A percentile compares a stretch with the other conserved stretches of the same genome.
phyloP scores from a whole-genome alignment of 35 echinoderm and acorn worm genomes.

The Ophiothrix spiculata region DNA sequence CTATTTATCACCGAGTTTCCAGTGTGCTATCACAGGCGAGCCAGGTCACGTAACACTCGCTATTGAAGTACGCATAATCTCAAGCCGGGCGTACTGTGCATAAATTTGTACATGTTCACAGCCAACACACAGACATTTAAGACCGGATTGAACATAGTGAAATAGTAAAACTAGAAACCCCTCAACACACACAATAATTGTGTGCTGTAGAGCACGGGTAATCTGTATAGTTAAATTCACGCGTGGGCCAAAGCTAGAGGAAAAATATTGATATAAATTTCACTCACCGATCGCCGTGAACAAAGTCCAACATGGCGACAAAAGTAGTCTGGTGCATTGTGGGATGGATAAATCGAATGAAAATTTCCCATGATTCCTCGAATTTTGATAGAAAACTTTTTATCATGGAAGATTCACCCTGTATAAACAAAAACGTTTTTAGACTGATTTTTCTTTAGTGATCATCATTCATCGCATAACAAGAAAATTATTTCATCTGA shows the following conservation, averaged over 20 bases:
- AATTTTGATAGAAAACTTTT: background rate
- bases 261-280: constrained; percentile 8
- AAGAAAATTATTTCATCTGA: too few species aligned
- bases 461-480: too few species aligned
- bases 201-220: background rate
- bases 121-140: background rate
- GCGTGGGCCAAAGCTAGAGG: background rate
- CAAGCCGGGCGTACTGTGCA: background rate
- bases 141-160: background rate
- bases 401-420: background rate
- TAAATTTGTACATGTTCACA: constrained; percentile 13
- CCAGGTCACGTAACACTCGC: background rate
- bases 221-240: background rate
- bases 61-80: background rate
- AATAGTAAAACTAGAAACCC: background rate
- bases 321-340: background rate
- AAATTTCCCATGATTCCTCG: background rate
- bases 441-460: too few species aligned
- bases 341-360: background rate
- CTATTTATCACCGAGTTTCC: background rate
- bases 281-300: constrained; percentile 10
- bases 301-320: constrained; percentile 14
- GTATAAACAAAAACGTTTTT: background rate
- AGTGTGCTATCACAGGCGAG: background rate
- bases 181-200: background rate